Evolutionary conservation across 2,888 invertebrate genomes (phyloP), one percentile per base, ranked within the genome.

Genomic region (Xestia rhomboidea): DNA sequence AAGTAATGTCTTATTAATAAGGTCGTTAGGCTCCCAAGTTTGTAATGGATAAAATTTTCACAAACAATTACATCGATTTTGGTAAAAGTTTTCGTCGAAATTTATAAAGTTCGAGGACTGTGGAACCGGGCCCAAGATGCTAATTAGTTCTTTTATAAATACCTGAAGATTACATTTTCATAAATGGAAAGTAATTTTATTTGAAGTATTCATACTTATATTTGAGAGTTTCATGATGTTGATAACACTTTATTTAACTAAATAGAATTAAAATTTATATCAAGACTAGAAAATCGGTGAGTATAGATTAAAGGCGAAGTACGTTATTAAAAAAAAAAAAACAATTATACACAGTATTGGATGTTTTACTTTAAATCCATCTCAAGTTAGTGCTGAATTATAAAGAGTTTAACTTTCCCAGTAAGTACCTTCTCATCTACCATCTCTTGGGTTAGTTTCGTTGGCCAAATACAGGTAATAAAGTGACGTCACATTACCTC

Each of bases 11-110:
- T 38, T 51, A 34, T 15, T 15, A 34, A 51, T 79, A 54, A 54
- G 38, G 11, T 38, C 27, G 21, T 68, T 79, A 46, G 11, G 11
- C 6, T 64, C 4, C 11, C 24, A 72, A 64, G 57, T 72, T 81
- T 57, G 21, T 21, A 54, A 38, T 13, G 44, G 44, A 54, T 72
- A 57, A 64, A 81, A 81, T 13, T 0, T 15, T 41, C 15, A 41
- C 1, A 57, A 77, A 54, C 30, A 73, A 73, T 77, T 54, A 18
- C 13, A 49, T 62, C 38, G 38, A 60, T 49, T 73, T 62, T n/a
- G 27, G 24, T 38, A 5, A 34, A n/a, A 54, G 11, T 74, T 38
- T 34, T 38, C 15, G 8, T 38, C 5, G 46, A 38, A 27, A 27
- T 27, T 38, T 27, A 34, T 18, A 30, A 62, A 76, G 15, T 75